A percentile compares a stretch with the other conserved stretches of the same genome.
Conservation (phyloP, 2,888 invertebrate species). For the Drosophila ochracea region DNA sequence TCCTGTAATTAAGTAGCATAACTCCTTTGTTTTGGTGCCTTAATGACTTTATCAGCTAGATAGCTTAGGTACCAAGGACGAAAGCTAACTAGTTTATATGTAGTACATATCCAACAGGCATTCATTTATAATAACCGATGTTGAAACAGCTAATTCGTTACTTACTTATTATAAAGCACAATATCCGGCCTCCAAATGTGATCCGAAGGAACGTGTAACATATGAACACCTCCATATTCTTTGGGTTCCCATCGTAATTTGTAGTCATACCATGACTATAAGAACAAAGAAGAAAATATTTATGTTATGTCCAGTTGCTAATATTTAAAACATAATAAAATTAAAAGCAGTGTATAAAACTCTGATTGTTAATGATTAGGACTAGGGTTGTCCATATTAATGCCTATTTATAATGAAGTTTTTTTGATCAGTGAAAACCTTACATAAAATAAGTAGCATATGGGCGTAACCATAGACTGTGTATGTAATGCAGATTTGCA, state of each 20-base stretch:
- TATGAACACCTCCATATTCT: constrained; percentile 93
- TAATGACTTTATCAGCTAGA: background rate
- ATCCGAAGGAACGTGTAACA: constrained; percentile 94
- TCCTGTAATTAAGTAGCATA: background rate
- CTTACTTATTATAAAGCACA: constrained; percentile 93
- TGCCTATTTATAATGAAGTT: background rate
- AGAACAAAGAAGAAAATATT: constrained; percentile 9
- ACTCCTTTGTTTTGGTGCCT: background rate
- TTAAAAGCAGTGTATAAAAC: background rate
- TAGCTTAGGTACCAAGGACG: background rate
- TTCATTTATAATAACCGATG: constrained; percentile 1
- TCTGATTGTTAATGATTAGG: background rate
- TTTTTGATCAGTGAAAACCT: background rate
- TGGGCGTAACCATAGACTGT: background rate
- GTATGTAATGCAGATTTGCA: background rate
- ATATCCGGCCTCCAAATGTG: constrained; percentile 94
- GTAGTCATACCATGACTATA: constrained; percentile 94
- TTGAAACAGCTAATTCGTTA: constrained; percentile 24
- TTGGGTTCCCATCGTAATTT: constrained; percentile 94
- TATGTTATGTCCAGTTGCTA: background rate
- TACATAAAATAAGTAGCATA: background rate
- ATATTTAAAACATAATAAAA: background rate
- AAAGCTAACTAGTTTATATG: background rate
- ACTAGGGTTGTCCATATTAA: background rate
- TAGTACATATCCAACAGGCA: constrained; percentile 5